Evolutionary conservation across 1,140 invertebrate species (phyloP), one percentile per base, ranked within the genome.

Genomic region (Bombyx mandarina): DNA sequence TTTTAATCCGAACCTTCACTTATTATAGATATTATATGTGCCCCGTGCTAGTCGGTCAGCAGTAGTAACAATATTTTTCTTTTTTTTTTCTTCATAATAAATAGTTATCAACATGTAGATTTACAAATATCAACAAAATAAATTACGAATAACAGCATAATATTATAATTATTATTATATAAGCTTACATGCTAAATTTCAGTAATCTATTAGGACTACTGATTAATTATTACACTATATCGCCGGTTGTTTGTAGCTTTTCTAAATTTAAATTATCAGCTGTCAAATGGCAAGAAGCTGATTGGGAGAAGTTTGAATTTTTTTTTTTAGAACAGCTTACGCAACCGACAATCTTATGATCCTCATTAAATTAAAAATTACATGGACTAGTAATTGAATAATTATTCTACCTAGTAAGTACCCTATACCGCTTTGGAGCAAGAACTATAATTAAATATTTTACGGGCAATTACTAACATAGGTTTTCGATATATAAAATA

Each of bases 61-160:
- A 82, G 82, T 82, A 80, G 83, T 73, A 86, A 86, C 82, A 86
- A 84, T 82, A 84, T 82, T 56, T 82, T 77, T 56, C 42, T 80
- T 75, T 84, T 80, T 73, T 71, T 82, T 75, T 79, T 80, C 75
- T 75, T 79, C 80, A 86, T 81, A 83, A 86, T 86, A 86, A 86
- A 86, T 86, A 86, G 79, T 82, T 86, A 84, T 84, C 76, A 86
- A 86, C 83, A 83, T 84, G 83, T 80, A 83, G 83, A 83, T 84
- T 86, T 86, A 86, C 82, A 84, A 86, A 84, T 84, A 86, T 86
- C 80, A 86, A 86, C 83, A 86, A 86, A 86, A 86, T 86, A 86
- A 86, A 84, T 86, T 86, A 86, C 81, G 76, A 86, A 86, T 86
- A 86, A 86, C 83, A 86, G 83, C 73, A 86, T 84, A 84, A 78